Base-by-base conservation (phyloP, 2,113 vertebrate genomes). In the Ammodytes dubius region DNA sequence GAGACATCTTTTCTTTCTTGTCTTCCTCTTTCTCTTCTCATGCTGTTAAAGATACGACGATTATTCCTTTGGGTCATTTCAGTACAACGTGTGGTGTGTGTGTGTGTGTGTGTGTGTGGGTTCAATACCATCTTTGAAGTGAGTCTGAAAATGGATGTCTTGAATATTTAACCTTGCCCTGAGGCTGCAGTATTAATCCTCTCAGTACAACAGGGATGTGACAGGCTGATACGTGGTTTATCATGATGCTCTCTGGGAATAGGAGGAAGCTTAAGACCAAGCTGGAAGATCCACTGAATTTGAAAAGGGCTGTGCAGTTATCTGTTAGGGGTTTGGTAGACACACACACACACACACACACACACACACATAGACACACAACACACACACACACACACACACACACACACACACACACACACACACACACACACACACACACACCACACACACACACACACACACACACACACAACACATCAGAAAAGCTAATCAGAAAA, bases 111-210 rank as follows among this genome's bases (percentile, higher is more conserved):
- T 53, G 15, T 52, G 37, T 43, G 42, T 47, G 54, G 74, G 56
- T 61, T 70, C 37, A 45, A 19, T 46, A 60, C 43, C 5, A n/a
- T 76, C 73, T 84, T 77, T 88, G 83, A 85, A 82, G 82, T 82
- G 49, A 13, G 65, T 60, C 80, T 79, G 81, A 84, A 89, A 91
- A 85, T 84, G 76, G 60, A 86, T 69, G 59, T 81, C 53, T 85
- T 91, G 82, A 84, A 89, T 91, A 87, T 91, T 91, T 89, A 86
- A 91, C 69, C 77, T 81, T 5, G 39, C 66, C 91, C 50, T 1
- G 9, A 72, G 73, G 87, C 86, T 68, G 46, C 59, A 14, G 68
- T 68, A 76, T 85, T 84, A 84, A 76, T 87, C 66, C 71, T 81
- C 63, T 49, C 65, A 83, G 50, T 27, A 4, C 58, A 81, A 19